Evolutionary conservation across 1,140 invertebrate species (phyloP), one percentile per base, ranked within the genome.

Genomic region (Ceratitis capitata): DNA sequence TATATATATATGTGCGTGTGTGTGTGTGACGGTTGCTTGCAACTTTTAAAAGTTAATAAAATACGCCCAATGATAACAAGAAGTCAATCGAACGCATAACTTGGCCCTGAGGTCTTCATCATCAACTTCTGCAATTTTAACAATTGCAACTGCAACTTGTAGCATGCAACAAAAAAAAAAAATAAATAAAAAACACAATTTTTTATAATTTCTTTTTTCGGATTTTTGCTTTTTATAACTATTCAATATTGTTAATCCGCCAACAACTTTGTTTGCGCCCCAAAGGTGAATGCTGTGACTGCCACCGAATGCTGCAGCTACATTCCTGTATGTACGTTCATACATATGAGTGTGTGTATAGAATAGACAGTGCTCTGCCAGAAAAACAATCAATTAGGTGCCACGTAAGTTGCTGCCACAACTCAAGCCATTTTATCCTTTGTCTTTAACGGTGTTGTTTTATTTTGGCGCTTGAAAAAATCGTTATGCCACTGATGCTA

Each of bases 61-160:
- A 86, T 86, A 86, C 86, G 86, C 86, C 86, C 86, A 86, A 69
- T 83, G 86, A 85, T 86, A 86, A 85, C 86, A 86, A 86, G 86
- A 85, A 85, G 86, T 86, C 86, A 86, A 85, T 86, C 69, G 84
- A 85, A 82, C 78, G 69, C 58, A 64, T 85, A 83, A 78, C 82
- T 86, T 82, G 83, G 61, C 86, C 86, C 84, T 86, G 78, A 85
- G 86, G 86, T 86, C 86, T 86, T 86, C 82, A 86, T 86, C 78
- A 47, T 82, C 83, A 78, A 78, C 23, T 84, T 35, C 42, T 47
- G n/a, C n/a, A n/a, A 69, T 26, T 74, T 74, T 39, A 74, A 61
- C 23, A 23, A 7, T 69, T 32, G 78, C 19, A 16, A 35, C 23
- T 53, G 23, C 58, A 49, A 49, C 47, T n/a, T 49, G 47, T 49